A percentile compares a stretch with the other conserved stretches of the same genome.
phyloP scores from a whole-genome alignment of 2,113 vertebrate species.

The Xenus cinereus region DNA sequence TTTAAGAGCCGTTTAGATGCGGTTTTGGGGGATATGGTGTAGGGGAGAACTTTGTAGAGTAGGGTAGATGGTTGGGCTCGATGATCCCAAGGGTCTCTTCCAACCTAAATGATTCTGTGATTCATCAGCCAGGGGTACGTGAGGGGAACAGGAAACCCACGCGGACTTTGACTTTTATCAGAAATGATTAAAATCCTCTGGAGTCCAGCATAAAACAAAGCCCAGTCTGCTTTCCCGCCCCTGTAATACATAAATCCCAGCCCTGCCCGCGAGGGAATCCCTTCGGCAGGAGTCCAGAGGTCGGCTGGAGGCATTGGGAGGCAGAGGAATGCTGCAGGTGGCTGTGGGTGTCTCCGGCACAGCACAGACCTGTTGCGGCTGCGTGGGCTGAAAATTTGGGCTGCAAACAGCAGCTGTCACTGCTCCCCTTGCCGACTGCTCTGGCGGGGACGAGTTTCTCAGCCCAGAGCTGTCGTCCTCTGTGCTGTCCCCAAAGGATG shows the following conservation, averaged over 20 bases:
- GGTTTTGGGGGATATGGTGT: too few relatives aligned
- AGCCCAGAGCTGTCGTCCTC: neutral
- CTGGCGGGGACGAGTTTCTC: neutral
- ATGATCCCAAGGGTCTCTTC: too few relatives aligned
- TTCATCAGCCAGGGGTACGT: fast-evolving
- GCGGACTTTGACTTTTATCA: neutral
- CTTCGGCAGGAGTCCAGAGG: neutral
- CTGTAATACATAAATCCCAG: neutral
- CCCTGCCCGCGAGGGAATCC: neutral
- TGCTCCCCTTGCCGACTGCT: neutral
- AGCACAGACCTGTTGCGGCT: neutral
- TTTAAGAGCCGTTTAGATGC: too few relatives aligned
- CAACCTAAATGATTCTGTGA: too few relatives aligned
- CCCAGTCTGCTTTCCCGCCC: fast-evolving
- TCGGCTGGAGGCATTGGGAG: neutral
- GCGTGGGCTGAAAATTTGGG: neutral
- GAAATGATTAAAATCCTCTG: neutral
- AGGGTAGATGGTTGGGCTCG: too few relatives aligned
- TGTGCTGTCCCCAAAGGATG: neutral
- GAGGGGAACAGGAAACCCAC: neutral
- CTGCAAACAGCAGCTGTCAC: neutral
- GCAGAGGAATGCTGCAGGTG: conserved; percentile 7
- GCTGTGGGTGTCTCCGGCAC: neutral
- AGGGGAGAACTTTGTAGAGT: too few relatives aligned
- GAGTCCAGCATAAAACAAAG: neutral